These are phyloP conservation scores for Sylvietta virens DNA, from an alignment of 2,113 vertebrate species.

Conservation along the genomic window DNA sequence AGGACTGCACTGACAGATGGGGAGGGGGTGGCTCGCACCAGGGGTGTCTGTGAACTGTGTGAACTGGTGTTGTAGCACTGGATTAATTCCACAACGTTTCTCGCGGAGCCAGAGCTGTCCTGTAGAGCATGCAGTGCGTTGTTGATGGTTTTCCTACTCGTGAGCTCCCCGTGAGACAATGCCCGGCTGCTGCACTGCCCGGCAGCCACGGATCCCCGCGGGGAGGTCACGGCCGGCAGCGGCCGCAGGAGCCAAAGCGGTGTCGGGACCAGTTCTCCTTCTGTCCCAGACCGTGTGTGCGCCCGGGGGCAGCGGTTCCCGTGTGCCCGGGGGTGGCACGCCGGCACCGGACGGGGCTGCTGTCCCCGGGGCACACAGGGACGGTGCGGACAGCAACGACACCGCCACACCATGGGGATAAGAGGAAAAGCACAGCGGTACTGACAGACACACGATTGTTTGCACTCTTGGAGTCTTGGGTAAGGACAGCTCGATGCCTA, in stretches of 20 bases:
- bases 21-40: background rate
- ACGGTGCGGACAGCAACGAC: background rate
- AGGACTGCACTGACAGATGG: background rate
- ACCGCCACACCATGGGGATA: background rate
- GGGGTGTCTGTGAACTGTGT: background rate
- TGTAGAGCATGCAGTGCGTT: background rate
- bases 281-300: background rate
- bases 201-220: background rate
- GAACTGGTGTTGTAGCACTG: background rate
- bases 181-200: background rate
- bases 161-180: background rate
- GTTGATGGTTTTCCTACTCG: background rate
- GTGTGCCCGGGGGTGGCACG: background rate
- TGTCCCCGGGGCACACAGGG: background rate
- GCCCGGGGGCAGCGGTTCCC: background rate
- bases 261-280: background rate
- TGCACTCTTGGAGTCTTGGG: conserved; percentile 23
- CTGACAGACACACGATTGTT: background rate
- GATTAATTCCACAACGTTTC: background rate
- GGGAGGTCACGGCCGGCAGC: background rate
- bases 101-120: background rate
- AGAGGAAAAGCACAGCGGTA: background rate
- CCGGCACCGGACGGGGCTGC: background rate
- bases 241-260: background rate
- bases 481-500: background rate